Evolutionary conservation across 1,140 invertebrate genomes (phyloP).

Genomic region (Psilanteris sp.): DNA sequence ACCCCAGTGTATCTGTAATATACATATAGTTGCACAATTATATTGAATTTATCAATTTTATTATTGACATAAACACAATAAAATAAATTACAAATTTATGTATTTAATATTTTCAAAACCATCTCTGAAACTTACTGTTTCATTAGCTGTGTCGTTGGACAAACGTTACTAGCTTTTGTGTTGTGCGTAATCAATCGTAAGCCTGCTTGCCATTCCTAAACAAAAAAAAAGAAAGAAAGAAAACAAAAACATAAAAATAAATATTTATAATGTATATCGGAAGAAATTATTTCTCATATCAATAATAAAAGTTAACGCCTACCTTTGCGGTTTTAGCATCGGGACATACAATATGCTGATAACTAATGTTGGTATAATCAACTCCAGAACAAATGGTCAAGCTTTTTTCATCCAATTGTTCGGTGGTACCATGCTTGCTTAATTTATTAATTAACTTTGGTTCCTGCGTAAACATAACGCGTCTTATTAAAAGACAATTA

Average conservation of each 20-base stretch:
- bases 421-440: constrained; percentile 85
- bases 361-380: constrained; percentile 99
- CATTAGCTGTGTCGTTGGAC: constrained; percentile 95
- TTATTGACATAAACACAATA: too few relatives aligned
- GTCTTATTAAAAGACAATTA: too few relatives aligned
- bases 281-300: too few relatives aligned
- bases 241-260: too few relatives aligned
- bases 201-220: constrained; percentile 94
- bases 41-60: too few relatives aligned
- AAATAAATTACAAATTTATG: too few relatives aligned
- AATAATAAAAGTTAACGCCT: too few relatives aligned
- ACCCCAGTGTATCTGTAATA: too few relatives aligned
- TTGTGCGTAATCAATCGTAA: constrained; percentile 96
- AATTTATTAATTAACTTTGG: constrained; percentile 89
- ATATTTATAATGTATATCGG: too few relatives aligned
- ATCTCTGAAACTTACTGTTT: constrained; percentile 92
- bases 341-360: constrained; percentile 97
- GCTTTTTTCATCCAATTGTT: constrained; percentile 94
- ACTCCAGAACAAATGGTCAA: constrained; percentile 98
- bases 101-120: not conserved
- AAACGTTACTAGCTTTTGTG: constrained; percentile 98
- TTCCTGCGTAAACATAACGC: too few relatives aligned
- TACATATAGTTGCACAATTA: too few relatives aligned
- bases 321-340: constrained; percentile 94
- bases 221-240: too few relatives aligned